Evolutionary conservation across 2,797 vertebrate species (phyloP).

Genomic region (Ara ararauna): DNA sequence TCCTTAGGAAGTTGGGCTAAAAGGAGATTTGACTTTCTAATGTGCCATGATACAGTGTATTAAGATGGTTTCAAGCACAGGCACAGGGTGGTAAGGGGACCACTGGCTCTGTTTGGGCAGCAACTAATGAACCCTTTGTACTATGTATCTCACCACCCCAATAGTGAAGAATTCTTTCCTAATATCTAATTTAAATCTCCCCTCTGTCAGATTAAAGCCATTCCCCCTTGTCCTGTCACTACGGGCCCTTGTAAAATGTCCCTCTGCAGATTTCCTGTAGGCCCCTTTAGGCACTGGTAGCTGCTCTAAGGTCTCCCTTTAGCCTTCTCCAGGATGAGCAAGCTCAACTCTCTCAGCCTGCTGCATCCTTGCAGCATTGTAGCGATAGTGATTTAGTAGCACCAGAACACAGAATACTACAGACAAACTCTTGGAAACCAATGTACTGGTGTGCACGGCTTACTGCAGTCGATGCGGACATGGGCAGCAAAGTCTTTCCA

Average conservation of each 20-base stretch:
- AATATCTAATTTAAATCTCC: background rate
- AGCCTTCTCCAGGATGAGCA: background rate
- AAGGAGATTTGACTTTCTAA: conserved; percentile 61
- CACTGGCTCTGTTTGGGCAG: background rate
- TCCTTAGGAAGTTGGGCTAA: conserved; percentile 32
- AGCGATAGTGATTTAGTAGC: background rate
- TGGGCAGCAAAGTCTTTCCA: background rate
- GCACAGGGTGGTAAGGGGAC: background rate
- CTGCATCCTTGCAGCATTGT: background rate
- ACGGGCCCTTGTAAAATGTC: background rate
- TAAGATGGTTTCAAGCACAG: background rate
- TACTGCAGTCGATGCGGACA: fast-evolving
- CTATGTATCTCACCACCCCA: background rate
- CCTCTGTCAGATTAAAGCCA: background rate
- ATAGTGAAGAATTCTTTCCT: background rate
- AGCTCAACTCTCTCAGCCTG: background rate
- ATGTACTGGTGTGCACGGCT: fast-evolving
- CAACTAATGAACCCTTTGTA: background rate
- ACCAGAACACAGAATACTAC: background rate
- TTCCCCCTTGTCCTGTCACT: background rate
- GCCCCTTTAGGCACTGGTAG: background rate
- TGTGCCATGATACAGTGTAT: conserved; percentile 25
- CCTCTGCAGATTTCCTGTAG: background rate
- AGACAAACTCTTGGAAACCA: background rate
- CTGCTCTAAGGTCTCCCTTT: background rate